These are phyloP conservation scores for Ia io DNA, from an alignment of 2,113 vertebrate genomes.

Conservation along the genomic window DNA sequence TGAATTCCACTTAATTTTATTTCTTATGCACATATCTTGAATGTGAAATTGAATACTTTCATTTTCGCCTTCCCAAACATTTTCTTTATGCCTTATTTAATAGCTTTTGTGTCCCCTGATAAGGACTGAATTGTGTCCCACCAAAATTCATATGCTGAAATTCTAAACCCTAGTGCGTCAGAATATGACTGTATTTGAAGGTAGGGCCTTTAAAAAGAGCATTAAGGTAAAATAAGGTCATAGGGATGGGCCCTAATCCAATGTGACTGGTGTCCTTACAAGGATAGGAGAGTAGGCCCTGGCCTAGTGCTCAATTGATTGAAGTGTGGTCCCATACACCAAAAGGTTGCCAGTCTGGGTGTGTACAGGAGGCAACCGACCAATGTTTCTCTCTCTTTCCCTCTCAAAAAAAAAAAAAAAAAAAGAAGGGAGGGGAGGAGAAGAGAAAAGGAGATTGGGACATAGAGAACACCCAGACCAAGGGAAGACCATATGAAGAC, in stretches of 20 bases:
- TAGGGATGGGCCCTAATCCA: not conserved
- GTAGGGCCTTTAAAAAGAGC: not conserved
- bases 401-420: not conserved
- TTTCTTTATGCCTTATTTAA: not conserved
- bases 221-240: not conserved
- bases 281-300: not conserved
- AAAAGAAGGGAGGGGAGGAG: too few relatives aligned
- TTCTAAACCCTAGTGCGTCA: not conserved
- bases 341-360: too few relatives aligned
- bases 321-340: not conserved
- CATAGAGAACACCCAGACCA: not conserved
- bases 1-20: constrained; percentile 50
- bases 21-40: not conserved
- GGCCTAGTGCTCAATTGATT: not conserved
- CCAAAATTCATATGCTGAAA: not conserved
- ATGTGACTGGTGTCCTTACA: not conserved
- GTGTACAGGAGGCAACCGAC: not conserved
- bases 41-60: constrained; percentile 20
- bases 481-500: not conserved
- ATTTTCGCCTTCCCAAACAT: constrained; percentile 19
- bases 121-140: not conserved
- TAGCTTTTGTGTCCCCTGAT: not conserved
- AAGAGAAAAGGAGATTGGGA: not conserved
- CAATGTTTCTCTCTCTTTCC: not conserved
- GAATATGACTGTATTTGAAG: not conserved